These are phyloP conservation scores for Sinotaia quadrata DNA, from an alignment of 2,888 invertebrate species.

Conservation along the genomic window DNA sequence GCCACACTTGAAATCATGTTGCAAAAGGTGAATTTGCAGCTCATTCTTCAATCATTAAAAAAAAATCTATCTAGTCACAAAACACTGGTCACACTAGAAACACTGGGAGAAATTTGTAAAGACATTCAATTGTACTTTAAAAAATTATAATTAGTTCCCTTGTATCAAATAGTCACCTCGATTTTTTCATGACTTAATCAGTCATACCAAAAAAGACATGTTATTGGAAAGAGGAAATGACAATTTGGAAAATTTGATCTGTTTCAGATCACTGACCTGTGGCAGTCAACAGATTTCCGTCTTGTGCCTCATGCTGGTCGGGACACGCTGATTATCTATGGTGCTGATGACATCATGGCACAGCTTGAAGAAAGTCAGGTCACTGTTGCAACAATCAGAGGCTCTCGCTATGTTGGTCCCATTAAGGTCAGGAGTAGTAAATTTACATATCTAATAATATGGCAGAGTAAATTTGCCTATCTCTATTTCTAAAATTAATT, in stretches of 20 bases:
- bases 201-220: background rate
- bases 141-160: too few species aligned
- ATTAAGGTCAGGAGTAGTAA: constrained; percentile 70
- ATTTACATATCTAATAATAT: too few species aligned
- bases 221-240: background rate
- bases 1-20: constrained; percentile 71
- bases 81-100: too few species aligned
- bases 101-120: too few species aligned
- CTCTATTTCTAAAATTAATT: too few species aligned
- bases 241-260: background rate
- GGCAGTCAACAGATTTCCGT: constrained; percentile 70
- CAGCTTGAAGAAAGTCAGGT: constrained; percentile 72
- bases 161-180: background rate
- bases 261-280: constrained; percentile 65
- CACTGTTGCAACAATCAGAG: constrained; percentile 70
- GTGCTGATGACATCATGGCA: constrained; percentile 71
- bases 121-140: too few species aligned
- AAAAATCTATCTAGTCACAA: too few species aligned
- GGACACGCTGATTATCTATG: constrained; percentile 69
- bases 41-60: too few species aligned
- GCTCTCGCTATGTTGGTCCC: constrained; percentile 70
- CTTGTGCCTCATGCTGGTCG: constrained; percentile 65
- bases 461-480: too few species aligned
- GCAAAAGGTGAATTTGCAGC: constrained; percentile 71
- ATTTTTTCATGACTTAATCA: background rate